Conservation (phyloP, 2,888 invertebrate species). For the Cephus spinipes region DNA sequence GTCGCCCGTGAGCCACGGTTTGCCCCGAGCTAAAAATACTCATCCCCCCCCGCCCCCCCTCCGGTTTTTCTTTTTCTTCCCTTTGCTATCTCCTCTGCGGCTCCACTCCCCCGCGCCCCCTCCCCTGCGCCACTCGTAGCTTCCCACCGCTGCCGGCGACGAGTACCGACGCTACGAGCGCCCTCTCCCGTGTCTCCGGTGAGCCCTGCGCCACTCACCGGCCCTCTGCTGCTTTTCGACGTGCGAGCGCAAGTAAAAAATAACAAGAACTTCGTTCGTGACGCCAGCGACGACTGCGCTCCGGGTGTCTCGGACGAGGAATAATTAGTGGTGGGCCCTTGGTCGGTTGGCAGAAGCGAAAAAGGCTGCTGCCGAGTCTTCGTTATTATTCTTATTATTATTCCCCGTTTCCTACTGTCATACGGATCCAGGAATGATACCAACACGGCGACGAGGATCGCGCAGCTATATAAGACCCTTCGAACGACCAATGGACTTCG, state of each 20-base stretch:
- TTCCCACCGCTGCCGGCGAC: no score
- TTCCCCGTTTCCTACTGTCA: no score
- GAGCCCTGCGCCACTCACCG: no score
- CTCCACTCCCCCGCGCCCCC: background rate
- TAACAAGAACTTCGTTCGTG: conserved; percentile 35
- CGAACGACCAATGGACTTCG: no score
- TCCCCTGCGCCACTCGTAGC: no score
- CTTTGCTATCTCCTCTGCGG: background rate
- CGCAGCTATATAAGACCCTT: no score
- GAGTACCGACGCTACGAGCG: no score
- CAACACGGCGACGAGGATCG: no score
- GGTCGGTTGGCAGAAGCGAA: conserved; percentile 29
- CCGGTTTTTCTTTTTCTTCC: conserved; percentile 3
- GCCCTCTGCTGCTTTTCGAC: conserved; percentile 12
- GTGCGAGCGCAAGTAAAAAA: conserved; percentile 37
- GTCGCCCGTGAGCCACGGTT: background rate
- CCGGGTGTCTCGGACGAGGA: conserved; percentile 45
- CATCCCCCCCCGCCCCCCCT: background rate
- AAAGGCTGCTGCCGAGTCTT: conserved; percentile 12
- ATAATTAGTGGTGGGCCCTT: conserved; percentile 43
- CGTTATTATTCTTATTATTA: no score
- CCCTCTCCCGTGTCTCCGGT: no score
- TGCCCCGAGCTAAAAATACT: conserved; percentile 8
- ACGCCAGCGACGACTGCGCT: conserved; percentile 14
- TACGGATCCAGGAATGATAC: no score